These are phyloP conservation scores for Papilio protenor DNA, from an alignment of 2,888 invertebrate genomes.

Conservation along the genomic window DNA sequence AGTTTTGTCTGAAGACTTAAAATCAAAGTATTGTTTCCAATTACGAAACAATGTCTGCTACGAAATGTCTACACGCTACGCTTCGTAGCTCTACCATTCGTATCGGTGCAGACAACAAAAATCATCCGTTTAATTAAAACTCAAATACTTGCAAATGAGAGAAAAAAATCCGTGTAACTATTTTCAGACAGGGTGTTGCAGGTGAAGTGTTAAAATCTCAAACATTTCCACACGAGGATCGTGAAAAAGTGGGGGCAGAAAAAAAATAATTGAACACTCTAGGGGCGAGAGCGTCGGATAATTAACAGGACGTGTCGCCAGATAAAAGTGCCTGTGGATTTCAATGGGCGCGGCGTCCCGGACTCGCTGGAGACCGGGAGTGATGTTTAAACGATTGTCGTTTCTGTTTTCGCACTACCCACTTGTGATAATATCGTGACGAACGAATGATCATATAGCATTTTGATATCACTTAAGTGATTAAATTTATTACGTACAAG, in stretches of 20 bases:
- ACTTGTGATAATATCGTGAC: constrained; percentile 54
- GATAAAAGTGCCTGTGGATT: constrained; percentile 79
- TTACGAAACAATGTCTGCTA: constrained; percentile 53
- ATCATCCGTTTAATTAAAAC: constrained; percentile 79
- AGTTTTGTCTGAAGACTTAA: constrained; percentile 54
- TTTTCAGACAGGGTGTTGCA: constrained; percentile 76
- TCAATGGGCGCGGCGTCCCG: constrained; percentile 59
- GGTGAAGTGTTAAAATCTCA: constrained; percentile 83
- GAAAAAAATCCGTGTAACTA: constrained; percentile 67
- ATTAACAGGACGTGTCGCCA: constrained; percentile 83
- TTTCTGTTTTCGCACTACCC: constrained; percentile 64
- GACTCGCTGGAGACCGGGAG: constrained; percentile 63
- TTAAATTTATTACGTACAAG: constrained; percentile 25
- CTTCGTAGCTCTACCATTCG: constrained; percentile 56
- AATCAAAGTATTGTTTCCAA: constrained; percentile 53
- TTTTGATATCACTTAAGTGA: constrained; percentile 37
- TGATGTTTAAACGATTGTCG: constrained; percentile 73
- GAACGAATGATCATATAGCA: constrained; percentile 14
- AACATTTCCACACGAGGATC: constrained; percentile 79
- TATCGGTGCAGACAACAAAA: constrained; percentile 62
- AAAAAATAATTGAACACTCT: constrained; percentile 82
- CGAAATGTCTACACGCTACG: constrained; percentile 10
- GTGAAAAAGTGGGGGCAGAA: constrained; percentile 67
- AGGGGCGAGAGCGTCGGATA: constrained; percentile 77
- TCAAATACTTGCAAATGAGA: constrained; percentile 67